Base-by-base conservation (phyloP, 2,888 invertebrate species). In the Phragmatobia fuliginosa region DNA sequence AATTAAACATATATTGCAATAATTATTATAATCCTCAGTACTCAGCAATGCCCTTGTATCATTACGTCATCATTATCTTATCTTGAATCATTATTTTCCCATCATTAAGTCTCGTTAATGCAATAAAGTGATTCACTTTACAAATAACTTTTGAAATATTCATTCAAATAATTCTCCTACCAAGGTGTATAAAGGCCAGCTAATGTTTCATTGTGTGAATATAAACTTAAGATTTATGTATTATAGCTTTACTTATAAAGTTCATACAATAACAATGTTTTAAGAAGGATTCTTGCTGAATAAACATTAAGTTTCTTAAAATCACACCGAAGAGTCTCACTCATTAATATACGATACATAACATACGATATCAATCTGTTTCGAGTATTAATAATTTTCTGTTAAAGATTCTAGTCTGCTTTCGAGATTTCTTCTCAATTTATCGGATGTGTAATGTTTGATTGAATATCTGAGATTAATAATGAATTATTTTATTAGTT, bases 61-160 rank as follows among this genome's bases (percentile, higher is more conserved):
- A 67, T 67, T 62, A 69, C 66, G 66, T 68, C 58, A 72, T 58
- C 64, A 73, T 71, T 71, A 61, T 73, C 71, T 67, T 52, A 58
- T 67, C 67, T 70, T 62, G 25, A 33, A 65, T 56, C 78, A 82
- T 82, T 82, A 80, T 81, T 78, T 84, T 84, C 81, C 79, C 80
- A 84, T 82, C 74, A 79, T 64, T 69, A 68, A 74, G 71, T 85
- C 31, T 89, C 82, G 77, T 84, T 83, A 89, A 88, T 81, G 74
- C 72, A 73, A 78, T 72, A 76, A 82, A 81, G 82, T 82, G 83
- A 81, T 72, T 79, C 75, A 76, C 75, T 82, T 74, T 81, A 82
- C 41, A 63, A 62, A 82, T 82, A 78, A 76, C 76, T 76, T 68
- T 74, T 76, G 74, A 69, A 32, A 63, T 80, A 77, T 81, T 85